Evolutionary conservation across 2,888 invertebrate genomes (phyloP), one percentile per base, ranked within the genome.

Genomic region (Drosophila algonquin): DNA sequence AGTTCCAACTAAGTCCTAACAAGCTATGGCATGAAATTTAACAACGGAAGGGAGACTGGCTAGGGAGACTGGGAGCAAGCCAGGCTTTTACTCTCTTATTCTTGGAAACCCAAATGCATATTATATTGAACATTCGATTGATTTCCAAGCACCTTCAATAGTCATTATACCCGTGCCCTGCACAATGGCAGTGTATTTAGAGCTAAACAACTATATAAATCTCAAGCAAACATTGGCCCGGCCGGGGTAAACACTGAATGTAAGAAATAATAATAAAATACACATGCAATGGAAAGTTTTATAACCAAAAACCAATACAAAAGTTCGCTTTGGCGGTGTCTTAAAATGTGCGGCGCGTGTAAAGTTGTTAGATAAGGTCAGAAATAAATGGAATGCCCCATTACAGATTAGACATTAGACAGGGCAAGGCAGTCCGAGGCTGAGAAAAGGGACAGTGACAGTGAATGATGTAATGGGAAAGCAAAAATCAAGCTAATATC

Each of bases 231-330:
- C 51, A 57, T 46, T 47, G 32, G 16, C 35, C 35, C 9, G 6
- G 27, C n/a, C 24, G 32, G 44, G n/a, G 69, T 68, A 70, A 68
- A 70, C 68, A 70, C 47, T 55, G 27, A 60, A 27, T 55, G 51
- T 53, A 69, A 47, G 69, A 62, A 52, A 48, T 24, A 69, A 52
- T 69, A 56, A 69, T 60, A 53, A 57, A 46, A 53, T 27, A 68
- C 48, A 76, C 55, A 64, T 63, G 63, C 54, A 68, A 69, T 76
- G 81, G 81, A 81, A 81, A 71, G 60, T 81, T 81, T 78, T 77
- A 53, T 72, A 44, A 21, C 14, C 35, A 12, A 35, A 35, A 32
- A 35, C 35, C 14, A 35, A 35, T 35, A 32, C 30, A 16, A 14
- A 32, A 45, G 52, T 46, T 50, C 58, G 55, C 47, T 35, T 35